These are phyloP conservation scores for Dasyurus viverrinus DNA, from an alignment of 2,113 vertebrate genomes.

Conservation along the genomic window DNA sequence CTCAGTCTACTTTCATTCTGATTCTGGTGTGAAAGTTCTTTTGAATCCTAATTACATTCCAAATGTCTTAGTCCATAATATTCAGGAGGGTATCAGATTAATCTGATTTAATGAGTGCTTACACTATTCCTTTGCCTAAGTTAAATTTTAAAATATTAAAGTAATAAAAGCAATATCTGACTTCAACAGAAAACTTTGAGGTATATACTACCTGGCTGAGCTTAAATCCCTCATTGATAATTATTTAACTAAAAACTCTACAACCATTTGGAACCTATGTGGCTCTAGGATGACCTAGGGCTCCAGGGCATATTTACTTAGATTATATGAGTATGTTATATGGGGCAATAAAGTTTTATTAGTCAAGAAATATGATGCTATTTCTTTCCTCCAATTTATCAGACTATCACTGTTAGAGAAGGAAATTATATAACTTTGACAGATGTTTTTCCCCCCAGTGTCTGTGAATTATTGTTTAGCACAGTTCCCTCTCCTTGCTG, in stretches of 20 bases:
- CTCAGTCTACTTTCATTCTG: neutral
- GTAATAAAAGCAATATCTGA: neutral
- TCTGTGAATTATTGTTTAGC: constrained; percentile 62
- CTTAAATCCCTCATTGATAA: constrained; percentile 10
- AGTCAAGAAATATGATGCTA: constrained; percentile 59
- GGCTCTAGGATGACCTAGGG: constrained; percentile 46
- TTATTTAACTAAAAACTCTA: neutral
- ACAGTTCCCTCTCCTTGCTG: neutral
- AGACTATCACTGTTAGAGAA: constrained; percentile 34
- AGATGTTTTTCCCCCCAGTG: constrained; percentile 19
- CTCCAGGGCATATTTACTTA: constrained; percentile 7
- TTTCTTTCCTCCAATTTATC: constrained; percentile 63
- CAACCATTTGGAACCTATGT: neutral
- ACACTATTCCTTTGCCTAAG: neutral
- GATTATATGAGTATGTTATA: constrained; percentile 34
- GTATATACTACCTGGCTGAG: neutral
- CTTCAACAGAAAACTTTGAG: constrained; percentile 15
- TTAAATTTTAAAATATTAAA: neutral
- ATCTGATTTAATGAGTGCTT: neutral
- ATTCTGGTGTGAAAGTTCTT: neutral
- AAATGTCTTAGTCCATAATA: neutral
- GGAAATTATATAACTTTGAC: constrained; percentile 71
- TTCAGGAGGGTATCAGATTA: constrained; percentile 9
- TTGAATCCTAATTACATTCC: neutral
- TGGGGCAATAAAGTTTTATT: constrained; percentile 64